Base-by-base conservation (phyloP, 2,797 vertebrate species). In the Pseudomugil gertrudae region DNA sequence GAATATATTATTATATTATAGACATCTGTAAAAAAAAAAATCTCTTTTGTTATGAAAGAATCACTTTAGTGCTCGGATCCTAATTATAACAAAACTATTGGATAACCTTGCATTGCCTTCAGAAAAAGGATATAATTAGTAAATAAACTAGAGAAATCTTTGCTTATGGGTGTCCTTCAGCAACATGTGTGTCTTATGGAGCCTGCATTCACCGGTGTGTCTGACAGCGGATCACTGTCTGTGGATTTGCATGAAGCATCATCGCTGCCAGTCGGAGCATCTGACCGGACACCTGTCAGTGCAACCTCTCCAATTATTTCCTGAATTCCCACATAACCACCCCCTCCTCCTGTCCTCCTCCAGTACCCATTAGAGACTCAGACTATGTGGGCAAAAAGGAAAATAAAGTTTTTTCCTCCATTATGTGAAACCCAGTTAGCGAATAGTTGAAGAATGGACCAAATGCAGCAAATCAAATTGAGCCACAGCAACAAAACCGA, bases 271-370 rank as follows among this genome's bases (percentile, higher is more conserved):
- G 23, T 29, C 19, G 2, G 23, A 33, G 36, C 36, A 24, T 53
- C 29, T 11, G 36, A 54, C 50, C 32, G 36, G 67, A 56, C 67
- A 69, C 51, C 58, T 69, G 58, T 69, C 58, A 48, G 38, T 36
- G 40, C 38, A 26, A 15, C 40, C 58, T 33, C 51, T 33, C 67
- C 58, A 62, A 69, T 62, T 69, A 69, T 62, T 62, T 29, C 14
- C 24, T 48, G 51, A 53, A 55, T 55, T 56, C 52, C 55, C 38
- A 50, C 50, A 24, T 27, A 35, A 52, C 40, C 40, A 3, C 51
- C 57, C 61, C 58, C 66, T 69, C 58, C 24, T 69, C 29, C 52
- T 55, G 51, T 69, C 58, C 66, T 54, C 50, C 52, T 48, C 40
- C 30, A 19, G 58, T 19, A 48, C 40, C 61, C 57, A 55, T 69